phyloP scores from a whole-genome alignment of 1,140 invertebrate species.

The Drosophila watanabei region DNA sequence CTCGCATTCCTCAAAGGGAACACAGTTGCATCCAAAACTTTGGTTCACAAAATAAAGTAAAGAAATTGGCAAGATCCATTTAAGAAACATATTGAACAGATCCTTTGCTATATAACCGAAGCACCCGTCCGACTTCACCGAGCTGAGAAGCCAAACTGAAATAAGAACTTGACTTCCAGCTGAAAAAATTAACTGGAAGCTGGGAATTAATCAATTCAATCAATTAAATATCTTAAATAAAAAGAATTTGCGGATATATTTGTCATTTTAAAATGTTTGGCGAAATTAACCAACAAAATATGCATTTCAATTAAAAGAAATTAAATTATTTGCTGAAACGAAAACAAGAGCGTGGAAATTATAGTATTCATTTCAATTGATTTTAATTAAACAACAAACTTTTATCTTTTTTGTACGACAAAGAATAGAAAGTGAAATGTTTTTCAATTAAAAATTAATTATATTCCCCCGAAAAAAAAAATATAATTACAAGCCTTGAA shows the following conservation, averaged over 20 bases:
- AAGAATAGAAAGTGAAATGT: neutral
- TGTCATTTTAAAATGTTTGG: neutral
- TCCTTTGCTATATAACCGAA: neutral
- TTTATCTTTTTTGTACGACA: neutral
- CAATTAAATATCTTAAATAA: neutral
- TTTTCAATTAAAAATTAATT: neutral
- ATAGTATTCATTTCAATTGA: neutral
- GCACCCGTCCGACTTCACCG: neutral
- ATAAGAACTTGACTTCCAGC: neutral
- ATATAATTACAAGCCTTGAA: slow-evolving; percentile 18
- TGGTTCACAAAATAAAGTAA: neutral
- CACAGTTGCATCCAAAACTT: too few species aligned
- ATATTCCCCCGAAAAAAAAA: neutral
- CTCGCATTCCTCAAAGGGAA: too few species aligned
- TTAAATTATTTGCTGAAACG: neutral
- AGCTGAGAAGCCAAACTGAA: neutral
- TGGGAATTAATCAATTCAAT: neutral
- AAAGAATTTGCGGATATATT: neutral
- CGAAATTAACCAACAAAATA: neutral
- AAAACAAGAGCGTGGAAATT: neutral
- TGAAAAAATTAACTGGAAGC: neutral
- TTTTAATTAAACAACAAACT: neutral
- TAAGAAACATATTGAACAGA: neutral
- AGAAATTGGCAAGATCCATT: neutral
- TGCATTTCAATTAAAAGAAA: too few species aligned